phyloP scores from a whole-genome alignment of 2,797 vertebrate genomes.

The Neosilurus hyrtlii region DNA sequence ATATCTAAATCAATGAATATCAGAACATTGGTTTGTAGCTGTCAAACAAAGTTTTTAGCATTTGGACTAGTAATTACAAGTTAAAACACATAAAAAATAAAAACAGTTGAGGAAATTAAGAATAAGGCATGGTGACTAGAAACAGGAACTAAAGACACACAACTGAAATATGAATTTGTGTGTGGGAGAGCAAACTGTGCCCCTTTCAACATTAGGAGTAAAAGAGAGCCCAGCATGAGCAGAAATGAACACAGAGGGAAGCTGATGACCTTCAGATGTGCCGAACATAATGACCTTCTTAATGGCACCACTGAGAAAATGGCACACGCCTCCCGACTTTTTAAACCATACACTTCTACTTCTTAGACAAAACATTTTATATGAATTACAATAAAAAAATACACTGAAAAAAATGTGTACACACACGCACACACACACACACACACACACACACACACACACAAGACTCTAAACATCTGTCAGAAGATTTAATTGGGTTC shows the following conservation, averaged over 20 bases:
- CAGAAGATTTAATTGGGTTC: conserved; percentile 95
- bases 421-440: conserved; percentile 9
- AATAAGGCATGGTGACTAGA: neutral
- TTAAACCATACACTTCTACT: conserved; percentile 53
- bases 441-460: conserved; percentile 27
- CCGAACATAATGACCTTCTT: conserved; percentile 64
- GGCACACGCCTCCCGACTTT: conserved; percentile 52
- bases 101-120: neutral
- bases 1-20: neutral
- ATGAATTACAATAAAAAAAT: conserved; percentile 18
- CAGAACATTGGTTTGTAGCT: neutral
- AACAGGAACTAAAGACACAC: neutral
- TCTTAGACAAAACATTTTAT: conserved; percentile 54
- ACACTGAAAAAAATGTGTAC: neutral
- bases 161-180: conserved; percentile 32
- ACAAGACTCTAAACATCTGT: conserved; percentile 86
- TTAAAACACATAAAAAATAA: neutral
- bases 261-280: conserved; percentile 69
- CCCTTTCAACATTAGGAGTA: conserved; percentile 24
- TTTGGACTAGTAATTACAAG: neutral
- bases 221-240: conserved; percentile 54
- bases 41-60: neutral
- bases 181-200: conserved; percentile 35
- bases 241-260: conserved; percentile 68
- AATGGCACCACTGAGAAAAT: conserved; percentile 67